Base-by-base conservation (phyloP, 2,888 invertebrate genomes). In the Keiferia lycopersicella region DNA sequence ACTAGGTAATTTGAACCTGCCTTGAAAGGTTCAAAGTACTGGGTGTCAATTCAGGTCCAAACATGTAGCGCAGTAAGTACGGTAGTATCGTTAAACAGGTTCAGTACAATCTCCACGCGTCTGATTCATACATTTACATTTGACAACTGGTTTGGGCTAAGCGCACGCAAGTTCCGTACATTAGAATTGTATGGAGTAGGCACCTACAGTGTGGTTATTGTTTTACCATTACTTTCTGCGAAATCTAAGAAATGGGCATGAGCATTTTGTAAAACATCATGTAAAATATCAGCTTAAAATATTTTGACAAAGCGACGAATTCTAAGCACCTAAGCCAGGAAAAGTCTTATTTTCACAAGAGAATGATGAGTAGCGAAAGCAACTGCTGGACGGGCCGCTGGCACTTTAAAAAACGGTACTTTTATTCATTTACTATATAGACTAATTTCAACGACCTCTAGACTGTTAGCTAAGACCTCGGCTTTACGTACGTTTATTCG, bases 51-150 rank as follows among this genome's bases (percentile, higher is more conserved):
- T 6, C 41, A 41, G 6, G n/a, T n/a, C 12, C 41, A 41, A 41
- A n/a, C 41, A 41, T 41, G 41, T 14, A 14, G 14, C 1, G 1
- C 41, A 41, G 41, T 34, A 34, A 14, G 12, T 39, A 39, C 14
- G 72, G 71, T 72, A 72, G 73, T 75, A 75, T 75, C 72, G 72
- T 67, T 74, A 80, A 87, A 87, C 87, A 76, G 77, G 87, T 87
- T 69, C 73, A 77, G 87, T 87, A 69, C 73, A 70, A 70, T 67
- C 70, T 70, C 1, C 34, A 68, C 67, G 64, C 65, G 70, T 68
- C 73, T 77, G 80, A 80, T 73, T 80, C 79, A 79, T 71, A 67
- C 69, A 66, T 70, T 68, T 68, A 70, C 70, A 68, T 71, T 68
- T 18, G 11, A 51, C 20, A 61, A 61, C 61, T 48, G 61, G 61